Evolutionary conservation across 2,797 vertebrate species (phyloP), one percentile per base, ranked within the genome.

Genomic region (Toxotes lorentzi): DNA sequence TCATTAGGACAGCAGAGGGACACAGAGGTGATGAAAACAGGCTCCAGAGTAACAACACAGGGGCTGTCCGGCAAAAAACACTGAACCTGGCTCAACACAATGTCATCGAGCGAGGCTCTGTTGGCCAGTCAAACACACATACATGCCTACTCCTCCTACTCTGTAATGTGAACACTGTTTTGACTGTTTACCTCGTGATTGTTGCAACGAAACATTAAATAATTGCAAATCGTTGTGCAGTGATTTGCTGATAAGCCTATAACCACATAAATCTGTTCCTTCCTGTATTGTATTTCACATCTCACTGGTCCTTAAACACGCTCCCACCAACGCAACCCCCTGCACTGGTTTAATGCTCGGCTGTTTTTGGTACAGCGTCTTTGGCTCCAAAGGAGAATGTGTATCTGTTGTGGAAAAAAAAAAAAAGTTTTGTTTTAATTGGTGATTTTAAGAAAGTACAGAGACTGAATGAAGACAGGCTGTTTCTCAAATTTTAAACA

Each of bases 361-460:
- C 2, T 43, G 41, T 43, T 43, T 35, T 35, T 35, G n/a, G n/a
- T 19, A 48, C 45, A 9, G 47, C 13, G 17, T 24, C 32, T 73
- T 19, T 38, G 40, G 45, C 32, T 74, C 21, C 41, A 7, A 47
- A 54, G 24, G 63, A 1, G 63, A 10, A 19, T 61, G 78, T 63
- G 57, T 16, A 14, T 64, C 12, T 59, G 30, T 35, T 53, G 5
- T 32, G 19, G 32, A 30, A 30, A 30, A 41, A 41, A 48, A 58
- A 16, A 34, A 40, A 48, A 8, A 7, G 9, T 32, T 17, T 58
- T 63, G 27, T 27, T 78, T 13, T 59, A 38, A 41, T 41, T 24
- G 3, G 30, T 0, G 14, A 40, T 5, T 71, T 51, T 61, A 13
- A 53, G 19, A 38, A 68, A 73, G 7, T 34, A 62, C 41, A 7